Evolutionary conservation across 2,888 invertebrate species (phyloP).

Genomic region (Drosophila neotestacea): DNA sequence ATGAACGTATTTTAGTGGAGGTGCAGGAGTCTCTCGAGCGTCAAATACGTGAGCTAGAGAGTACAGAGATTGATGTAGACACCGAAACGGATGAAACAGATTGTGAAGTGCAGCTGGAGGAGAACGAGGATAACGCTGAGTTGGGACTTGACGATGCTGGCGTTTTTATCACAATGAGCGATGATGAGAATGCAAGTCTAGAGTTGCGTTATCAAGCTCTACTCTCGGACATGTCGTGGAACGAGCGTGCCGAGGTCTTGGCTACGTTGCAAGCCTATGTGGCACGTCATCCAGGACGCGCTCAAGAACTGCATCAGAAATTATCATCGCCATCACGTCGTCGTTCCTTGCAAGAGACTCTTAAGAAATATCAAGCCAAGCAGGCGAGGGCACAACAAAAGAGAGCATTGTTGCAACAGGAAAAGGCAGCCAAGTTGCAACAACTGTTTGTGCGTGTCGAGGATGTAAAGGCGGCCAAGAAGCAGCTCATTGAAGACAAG

Average conservation of each 20-base stretch:
- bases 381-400: constrained; percentile 96
- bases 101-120: constrained; percentile 83
- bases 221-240: constrained; percentile 92
- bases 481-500: constrained; percentile 93
- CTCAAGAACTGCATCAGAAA: constrained; percentile 96
- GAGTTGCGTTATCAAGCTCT: constrained; percentile 90
- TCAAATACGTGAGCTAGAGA: constrained; percentile 91
- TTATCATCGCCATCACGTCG: constrained; percentile 95
- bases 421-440: constrained; percentile 93
- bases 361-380: constrained; percentile 93
- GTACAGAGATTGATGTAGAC: constrained; percentile 90
- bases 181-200: constrained; percentile 86
- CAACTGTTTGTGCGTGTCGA: constrained; percentile 94
- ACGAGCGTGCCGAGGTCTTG: constrained; percentile 92
- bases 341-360: constrained; percentile 93
- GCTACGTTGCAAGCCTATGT: constrained; percentile 92
- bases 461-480: constrained; percentile 93
- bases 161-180: constrained; percentile 81
- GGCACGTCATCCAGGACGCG: constrained; percentile 95
- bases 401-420: constrained; percentile 92
- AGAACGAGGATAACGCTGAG: constrained; percentile 75
- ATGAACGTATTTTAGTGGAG: constrained; percentile 89
- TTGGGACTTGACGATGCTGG: constrained; percentile 72
- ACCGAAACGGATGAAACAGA: constrained; percentile 92
- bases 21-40: constrained; percentile 91